phyloP scores from a whole-genome alignment of 2,113 vertebrate genomes.

The Ophiodon elongatus region DNA sequence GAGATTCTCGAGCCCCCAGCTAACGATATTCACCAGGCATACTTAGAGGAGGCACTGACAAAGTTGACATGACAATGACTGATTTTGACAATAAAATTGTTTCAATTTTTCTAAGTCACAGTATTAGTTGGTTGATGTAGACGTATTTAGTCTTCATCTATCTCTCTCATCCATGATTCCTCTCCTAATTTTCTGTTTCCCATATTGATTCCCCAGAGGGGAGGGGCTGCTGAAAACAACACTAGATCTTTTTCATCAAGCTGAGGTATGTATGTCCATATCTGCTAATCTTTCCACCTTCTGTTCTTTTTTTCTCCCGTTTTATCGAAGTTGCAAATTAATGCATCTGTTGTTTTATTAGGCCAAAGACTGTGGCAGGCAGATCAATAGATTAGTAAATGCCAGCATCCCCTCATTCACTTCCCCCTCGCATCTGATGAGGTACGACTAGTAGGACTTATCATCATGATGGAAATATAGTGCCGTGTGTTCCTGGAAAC shows the following conservation, averaged over 20 bases:
- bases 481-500: background rate
- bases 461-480: conserved; percentile 8
- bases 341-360: conserved; percentile 32
- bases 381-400: conserved; percentile 43
- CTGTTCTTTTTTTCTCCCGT: conserved; percentile 7
- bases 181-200: conserved; percentile 50
- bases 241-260: conserved; percentile 94
- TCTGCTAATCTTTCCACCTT: conserved; percentile 11
- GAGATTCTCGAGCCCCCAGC: conserved; percentile 11
- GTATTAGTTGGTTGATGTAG: conserved; percentile 17
- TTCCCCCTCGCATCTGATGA: conserved; percentile 18
- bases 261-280: conserved; percentile 87
- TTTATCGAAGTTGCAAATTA: conserved; percentile 43
- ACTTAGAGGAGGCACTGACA: conserved; percentile 15
- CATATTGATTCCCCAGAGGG: conserved; percentile 86
- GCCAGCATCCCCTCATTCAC: conserved; percentile 7
- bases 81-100: conserved; percentile 31
- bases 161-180: conserved; percentile 36
- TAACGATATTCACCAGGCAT: conserved; percentile 35
- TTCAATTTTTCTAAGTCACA: background rate
- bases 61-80: conserved; percentile 29
- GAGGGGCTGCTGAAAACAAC: conserved; percentile 97
- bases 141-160: conserved; percentile 41
- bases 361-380: background rate
- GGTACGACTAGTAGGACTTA: background rate